Base-by-base conservation (phyloP, 2,797 vertebrate species). In the Lepidocolaptes lacrymiger region DNA sequence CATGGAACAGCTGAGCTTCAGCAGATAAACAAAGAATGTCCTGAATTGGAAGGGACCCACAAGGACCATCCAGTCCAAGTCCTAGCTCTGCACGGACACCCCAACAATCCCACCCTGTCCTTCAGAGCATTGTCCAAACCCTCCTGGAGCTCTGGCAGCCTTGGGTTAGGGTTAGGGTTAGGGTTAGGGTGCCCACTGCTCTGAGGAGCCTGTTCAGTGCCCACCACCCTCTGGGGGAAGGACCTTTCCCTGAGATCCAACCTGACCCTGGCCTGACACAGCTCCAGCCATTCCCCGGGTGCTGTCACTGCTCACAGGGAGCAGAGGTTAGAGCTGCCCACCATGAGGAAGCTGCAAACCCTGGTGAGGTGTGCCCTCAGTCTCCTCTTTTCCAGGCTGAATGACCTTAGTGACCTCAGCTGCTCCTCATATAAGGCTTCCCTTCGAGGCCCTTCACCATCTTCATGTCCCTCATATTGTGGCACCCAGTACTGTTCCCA, bases 1-100 rank as follows among this genome's bases (percentile, higher is more conserved):
- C 37, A 44, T 12, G 43, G 67, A 37, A 9, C 28, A 34, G 44
- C 52, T 52, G 20, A 34, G 28, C 44, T 9, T 30, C 61, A 34
- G 28, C 10, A 39, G 9, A 10, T 37, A 66, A 12, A 8, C 46
- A 30, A 5, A 34, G 76, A 18, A 73, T 7, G 6, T 46, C 20
- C 61, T 66, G 1, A 66, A 10, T 0, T 28, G 36, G 36, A 5
- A n/a, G 10, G 2, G 27, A 17, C 20, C 23, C 20, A 8, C 59
- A 1, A 3, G 37, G n/a, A 52, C 17, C 67, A 4, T 0, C 14
- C 2, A 71, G 2, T 0, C 1, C 43, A 24, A 1, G 17, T 2
- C 51, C 58, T 14, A 20, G 0, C 30, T 36, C 69, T 87, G 51
- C 43, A 2, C 43, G 56, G 69, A 23, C 30, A 2, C 19, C 34